Conservation (phyloP, 2,797 vertebrate species). For the Periophthalmus magnuspinnatus region DNA sequence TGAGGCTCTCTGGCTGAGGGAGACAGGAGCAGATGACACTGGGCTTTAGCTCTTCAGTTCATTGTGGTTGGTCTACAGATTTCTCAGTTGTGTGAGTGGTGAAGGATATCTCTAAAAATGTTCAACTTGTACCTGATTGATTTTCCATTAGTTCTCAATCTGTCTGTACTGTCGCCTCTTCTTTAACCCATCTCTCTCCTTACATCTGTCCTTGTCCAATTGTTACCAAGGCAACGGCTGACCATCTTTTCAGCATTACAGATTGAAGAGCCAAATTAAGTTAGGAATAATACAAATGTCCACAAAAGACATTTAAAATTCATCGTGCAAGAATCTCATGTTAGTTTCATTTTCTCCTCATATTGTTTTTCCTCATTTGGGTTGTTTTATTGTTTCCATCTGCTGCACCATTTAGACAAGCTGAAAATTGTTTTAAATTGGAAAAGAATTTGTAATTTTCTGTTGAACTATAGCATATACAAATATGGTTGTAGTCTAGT, state of each 20-base stretch:
- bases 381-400: conserved; percentile 2
- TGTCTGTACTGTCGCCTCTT: conserved; percentile 17
- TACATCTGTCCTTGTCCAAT: conserved; percentile 20
- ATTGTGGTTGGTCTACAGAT: no score
- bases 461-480: not conserved
- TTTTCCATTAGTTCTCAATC: conserved; percentile 12
- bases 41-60: not conserved
- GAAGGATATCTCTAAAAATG: not conserved
- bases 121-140: not conserved
- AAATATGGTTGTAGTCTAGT: no score
- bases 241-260: conserved; percentile 6
- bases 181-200: conserved; percentile 12
- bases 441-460: not conserved
- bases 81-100: not conserved
- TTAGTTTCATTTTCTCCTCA: not conserved
- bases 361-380: not conserved
- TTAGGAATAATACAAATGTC: conserved; percentile 14
- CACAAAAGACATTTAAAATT: not conserved
- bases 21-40: not conserved
- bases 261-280: conserved; percentile 16
- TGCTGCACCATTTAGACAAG: not conserved
- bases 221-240: conserved; percentile 56
- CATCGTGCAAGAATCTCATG: not conserved
- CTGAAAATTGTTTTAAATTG: not conserved
- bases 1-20: not conserved